Conservation (phyloP, 2,888 invertebrate species). For the Galeruca laticollis region DNA sequence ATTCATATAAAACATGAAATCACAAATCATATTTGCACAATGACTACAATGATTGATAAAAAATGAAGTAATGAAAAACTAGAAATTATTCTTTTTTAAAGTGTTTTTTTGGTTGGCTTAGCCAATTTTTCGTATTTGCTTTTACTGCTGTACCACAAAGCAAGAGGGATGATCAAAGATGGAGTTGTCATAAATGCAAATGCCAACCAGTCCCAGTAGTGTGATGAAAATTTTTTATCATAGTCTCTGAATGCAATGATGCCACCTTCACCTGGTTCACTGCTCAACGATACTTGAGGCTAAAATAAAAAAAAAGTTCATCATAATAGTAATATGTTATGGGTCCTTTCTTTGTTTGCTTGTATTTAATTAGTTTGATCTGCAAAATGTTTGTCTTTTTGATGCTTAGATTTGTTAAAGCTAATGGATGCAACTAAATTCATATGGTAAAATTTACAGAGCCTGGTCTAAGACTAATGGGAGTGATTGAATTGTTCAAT, state of each 20-base stretch:
- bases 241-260: conserved; percentile 93
- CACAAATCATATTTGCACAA: conserved; percentile 18
- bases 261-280: conserved; percentile 96
- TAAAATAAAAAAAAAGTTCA: conserved; percentile 63
- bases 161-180: conserved; percentile 92
- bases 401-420: no score
- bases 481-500: no score
- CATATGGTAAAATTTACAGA: no score
- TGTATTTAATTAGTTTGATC: no score
- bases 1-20: conserved; percentile 35
- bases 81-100: conserved; percentile 27
- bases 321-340: no score
- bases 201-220: conserved; percentile 96
- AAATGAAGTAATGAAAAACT: conserved; percentile 17
- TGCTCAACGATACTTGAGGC: conserved; percentile 80
- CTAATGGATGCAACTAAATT: no score
- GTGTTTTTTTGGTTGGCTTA: conserved; percentile 75
- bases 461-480: no score
- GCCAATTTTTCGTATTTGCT: conserved; percentile 90
- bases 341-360: no score
- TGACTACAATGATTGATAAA: conserved; percentile 19
- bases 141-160: conserved; percentile 95
- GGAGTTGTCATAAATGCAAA: conserved; percentile 98
- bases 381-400: no score
- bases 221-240: conserved; percentile 96